Evolutionary conservation across 1,140 invertebrate genomes (phyloP).

Genomic region (Cyclargus thomasi): DNA sequence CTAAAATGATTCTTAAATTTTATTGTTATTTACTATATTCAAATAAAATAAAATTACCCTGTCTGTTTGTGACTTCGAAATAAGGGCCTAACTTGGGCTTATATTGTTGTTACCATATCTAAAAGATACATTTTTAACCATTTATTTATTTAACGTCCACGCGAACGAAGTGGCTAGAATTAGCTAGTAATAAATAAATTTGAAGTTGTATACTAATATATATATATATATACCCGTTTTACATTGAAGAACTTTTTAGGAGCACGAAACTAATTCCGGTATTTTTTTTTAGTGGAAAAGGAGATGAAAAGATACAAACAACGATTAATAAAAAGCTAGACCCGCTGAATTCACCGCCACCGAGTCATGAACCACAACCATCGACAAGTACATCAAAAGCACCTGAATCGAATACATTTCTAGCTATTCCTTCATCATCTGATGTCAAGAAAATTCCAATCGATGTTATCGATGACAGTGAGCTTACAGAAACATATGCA

Average conservation of each 20-base stretch:
- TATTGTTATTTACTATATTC: neutral
- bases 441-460: neutral
- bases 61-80: no score
- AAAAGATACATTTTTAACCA: no score
- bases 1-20: neutral
- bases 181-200: no score
- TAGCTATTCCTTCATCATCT: neutral
- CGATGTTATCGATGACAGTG: neutral
- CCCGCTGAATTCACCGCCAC: neutral
- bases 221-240: no score
- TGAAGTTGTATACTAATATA: no score
- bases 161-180: no score
- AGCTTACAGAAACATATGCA: neutral
- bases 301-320: slow-evolving; percentile 1
- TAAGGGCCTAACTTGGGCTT: no score
- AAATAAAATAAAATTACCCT: no score
- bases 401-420: neutral
- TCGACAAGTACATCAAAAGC: slow-evolving; percentile 2
- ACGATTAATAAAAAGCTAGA: neutral
- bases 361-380: neutral
- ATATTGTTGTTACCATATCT: no score
- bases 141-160: no score
- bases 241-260: no score
- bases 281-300: slow-evolving; percentile 1
- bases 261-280: neutral